phyloP scores from a whole-genome alignment of 2,797 vertebrate genomes.

The Melopsittacus undulatus region DNA sequence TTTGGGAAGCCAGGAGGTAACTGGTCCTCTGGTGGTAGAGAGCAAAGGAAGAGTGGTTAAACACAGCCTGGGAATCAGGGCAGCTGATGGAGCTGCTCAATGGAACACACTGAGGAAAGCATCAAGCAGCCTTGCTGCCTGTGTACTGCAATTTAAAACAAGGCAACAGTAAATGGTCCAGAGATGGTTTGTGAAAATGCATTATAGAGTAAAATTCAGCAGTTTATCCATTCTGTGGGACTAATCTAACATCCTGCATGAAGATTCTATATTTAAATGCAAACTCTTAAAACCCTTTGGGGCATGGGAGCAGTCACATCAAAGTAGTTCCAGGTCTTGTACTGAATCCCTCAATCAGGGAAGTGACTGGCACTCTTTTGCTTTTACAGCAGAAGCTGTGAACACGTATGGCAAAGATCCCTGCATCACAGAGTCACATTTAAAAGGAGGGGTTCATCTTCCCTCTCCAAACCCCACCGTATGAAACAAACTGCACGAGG shows the following conservation, averaged over 20 bases:
- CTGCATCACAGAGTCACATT: not conserved
- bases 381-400: not conserved
- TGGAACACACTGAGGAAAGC: fast-evolving
- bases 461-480: not conserved
- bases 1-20: conserved; percentile 93
- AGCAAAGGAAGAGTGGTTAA: not conserved
- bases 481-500: not conserved
- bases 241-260: not conserved
- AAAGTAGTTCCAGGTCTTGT: not conserved
- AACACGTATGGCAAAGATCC: not conserved
- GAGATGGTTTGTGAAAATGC: fast-evolving
- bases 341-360: not conserved
- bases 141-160: fast-evolving
- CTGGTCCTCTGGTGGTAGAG: conserved; percentile 87
- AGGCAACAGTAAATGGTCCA: not conserved
- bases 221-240: not conserved
- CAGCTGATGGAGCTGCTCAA: fast-evolving
- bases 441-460: not conserved
- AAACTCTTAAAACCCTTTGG: not conserved
- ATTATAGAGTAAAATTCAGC: fast-evolving
- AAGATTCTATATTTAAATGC: not conserved
- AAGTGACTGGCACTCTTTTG: not conserved
- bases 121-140: fast-evolving
- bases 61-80: fast-evolving
- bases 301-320: fast-evolving